phyloP scores from a whole-genome alignment of 2,113 vertebrate genomes.

The Tichodroma muraria region DNA sequence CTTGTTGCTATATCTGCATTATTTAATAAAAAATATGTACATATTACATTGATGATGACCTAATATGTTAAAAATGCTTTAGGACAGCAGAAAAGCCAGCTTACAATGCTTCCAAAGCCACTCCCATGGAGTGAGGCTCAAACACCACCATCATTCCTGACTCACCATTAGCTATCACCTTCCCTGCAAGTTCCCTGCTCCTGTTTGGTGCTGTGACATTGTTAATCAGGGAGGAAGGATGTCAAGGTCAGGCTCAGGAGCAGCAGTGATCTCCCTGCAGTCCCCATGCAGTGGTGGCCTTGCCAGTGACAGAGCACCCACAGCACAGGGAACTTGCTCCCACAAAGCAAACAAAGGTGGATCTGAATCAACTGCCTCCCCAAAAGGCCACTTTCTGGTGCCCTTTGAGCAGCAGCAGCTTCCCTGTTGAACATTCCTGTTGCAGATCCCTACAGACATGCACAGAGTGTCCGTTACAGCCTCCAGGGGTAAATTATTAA shows the following conservation, averaged over 20 bases:
- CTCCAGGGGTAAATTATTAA: constrained; percentile 41
- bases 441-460: not conserved
- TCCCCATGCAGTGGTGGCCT: fast-evolving
- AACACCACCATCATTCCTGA: not conserved
- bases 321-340: not conserved
- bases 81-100: not conserved
- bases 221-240: not conserved
- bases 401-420: constrained; percentile 12
- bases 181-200: not conserved
- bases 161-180: not conserved
- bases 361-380: not conserved
- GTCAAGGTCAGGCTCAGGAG: not conserved
- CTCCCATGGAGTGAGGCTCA: not conserved
- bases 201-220: not conserved
- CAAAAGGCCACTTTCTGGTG: not conserved
- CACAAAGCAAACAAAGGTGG: constrained; percentile 29
- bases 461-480: not conserved
- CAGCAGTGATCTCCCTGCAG: not conserved
- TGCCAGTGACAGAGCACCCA: not conserved
- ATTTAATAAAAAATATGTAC: not conserved
- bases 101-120: not conserved
- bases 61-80: not conserved
- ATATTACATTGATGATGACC: not conserved
- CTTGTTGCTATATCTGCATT: not conserved
- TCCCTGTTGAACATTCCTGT: not conserved